These are phyloP conservation scores for Pelagia noctiluca DNA, from an alignment of 30 jellyfish, hydroid and myxozoan genomes.

Conservation along the genomic window DNA sequence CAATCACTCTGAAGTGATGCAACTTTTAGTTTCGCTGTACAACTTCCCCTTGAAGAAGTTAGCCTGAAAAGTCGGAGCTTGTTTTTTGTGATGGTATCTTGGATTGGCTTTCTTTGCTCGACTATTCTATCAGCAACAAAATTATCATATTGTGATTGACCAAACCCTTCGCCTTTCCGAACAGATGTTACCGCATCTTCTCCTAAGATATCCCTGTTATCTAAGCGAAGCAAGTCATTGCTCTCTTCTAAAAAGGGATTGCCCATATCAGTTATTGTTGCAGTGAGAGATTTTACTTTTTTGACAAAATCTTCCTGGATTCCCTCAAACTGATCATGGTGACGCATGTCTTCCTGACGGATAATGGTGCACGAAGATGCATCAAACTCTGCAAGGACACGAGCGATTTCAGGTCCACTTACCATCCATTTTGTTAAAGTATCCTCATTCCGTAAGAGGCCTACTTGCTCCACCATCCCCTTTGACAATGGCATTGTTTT, in stretches of 20 bases:
- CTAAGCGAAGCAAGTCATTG: constrained; percentile 6
- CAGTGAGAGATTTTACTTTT: constrained; percentile 13
- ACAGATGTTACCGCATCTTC: background rate
- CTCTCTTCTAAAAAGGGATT: constrained; percentile 50
- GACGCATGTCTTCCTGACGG: constrained; percentile 7
- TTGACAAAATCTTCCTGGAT: constrained; percentile 7
- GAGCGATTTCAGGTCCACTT: constrained; percentile 48
- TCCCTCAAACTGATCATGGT: constrained; percentile 2
- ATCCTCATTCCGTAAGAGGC: constrained; percentile 33
- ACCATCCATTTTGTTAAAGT: constrained; percentile 64
- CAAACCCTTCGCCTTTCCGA: background rate
- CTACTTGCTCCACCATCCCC: constrained; percentile 70
- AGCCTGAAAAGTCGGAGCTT: background rate
- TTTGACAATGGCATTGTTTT: constrained; percentile 44
- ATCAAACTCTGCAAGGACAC: constrained; percentile 45
- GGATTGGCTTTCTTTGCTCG: background rate
- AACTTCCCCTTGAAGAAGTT: background rate
- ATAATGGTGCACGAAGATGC: background rate
- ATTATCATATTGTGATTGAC: background rate
- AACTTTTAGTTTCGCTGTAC: constrained; percentile 18
- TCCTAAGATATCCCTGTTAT: constrained; percentile 11
- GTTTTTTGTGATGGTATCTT: constrained; percentile 1
- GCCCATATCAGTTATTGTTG: constrained; percentile 30
- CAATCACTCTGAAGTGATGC: constrained; percentile 40
- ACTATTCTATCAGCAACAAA: background rate